Percentiles rank a stretch among this genome's conserved stretches.
Conservation (phyloP, 2,888 invertebrate genomes). For the Gibbula magus region DNA sequence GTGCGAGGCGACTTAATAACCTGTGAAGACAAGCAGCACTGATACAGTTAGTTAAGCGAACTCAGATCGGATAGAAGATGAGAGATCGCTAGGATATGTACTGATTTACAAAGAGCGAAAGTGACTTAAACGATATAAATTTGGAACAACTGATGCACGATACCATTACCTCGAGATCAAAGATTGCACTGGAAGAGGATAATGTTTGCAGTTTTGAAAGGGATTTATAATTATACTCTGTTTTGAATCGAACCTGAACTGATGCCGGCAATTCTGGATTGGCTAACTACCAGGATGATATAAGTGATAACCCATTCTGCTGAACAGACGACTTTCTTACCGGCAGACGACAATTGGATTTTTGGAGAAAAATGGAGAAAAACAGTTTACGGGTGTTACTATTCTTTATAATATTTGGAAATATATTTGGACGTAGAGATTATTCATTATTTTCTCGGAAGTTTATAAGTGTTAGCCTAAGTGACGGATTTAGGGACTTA, state of each 20-base stretch:
- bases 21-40: neutral
- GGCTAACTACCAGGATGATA: too few relatives aligned
- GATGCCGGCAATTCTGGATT: too few relatives aligned
- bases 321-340: neutral
- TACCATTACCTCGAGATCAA: too few relatives aligned
- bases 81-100: neutral
- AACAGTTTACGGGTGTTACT: neutral
- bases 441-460: conserved; percentile 32
- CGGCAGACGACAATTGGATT: neutral
- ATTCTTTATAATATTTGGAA: neutral
- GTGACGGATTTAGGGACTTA: conserved; percentile 49
- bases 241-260: too few relatives aligned
- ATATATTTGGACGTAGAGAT: neutral
- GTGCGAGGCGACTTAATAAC: neutral
- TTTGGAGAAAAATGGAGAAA: neutral
- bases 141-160: neutral
- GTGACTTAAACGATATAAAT: neutral
- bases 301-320: too few relatives aligned
- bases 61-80: neutral
- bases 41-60: neutral
- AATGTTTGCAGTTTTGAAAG: too few relatives aligned
- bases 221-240: too few relatives aligned
- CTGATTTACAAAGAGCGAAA: neutral
- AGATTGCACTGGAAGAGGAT: too few relatives aligned
- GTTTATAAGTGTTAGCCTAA: conserved; percentile 46